Evolutionary conservation across 2,797 vertebrate species (phyloP).

Genomic region (Alectoris magna): DNA sequence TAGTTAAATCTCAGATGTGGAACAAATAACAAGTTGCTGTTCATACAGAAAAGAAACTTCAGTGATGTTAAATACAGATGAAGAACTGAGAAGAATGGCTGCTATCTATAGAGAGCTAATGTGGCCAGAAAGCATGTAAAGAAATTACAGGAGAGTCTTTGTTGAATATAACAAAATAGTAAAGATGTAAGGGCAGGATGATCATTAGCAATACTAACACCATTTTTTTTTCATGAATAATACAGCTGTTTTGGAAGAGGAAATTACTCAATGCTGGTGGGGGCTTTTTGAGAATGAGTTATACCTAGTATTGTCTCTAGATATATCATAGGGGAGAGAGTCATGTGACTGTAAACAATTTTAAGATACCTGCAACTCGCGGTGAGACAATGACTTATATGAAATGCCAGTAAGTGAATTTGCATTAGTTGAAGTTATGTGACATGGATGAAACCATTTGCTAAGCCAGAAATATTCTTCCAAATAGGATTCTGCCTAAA

Average conservation of each 20-base stretch:
- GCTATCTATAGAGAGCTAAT: not conserved
- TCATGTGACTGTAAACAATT: not conserved
- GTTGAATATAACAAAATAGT: not conserved
- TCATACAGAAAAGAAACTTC: not conserved
- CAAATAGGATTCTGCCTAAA: not conserved
- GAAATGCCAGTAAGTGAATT: not conserved
- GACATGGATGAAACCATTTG: not conserved
- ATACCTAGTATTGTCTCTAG: not conserved
- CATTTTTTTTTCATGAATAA: not conserved
- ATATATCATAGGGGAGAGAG: not conserved
- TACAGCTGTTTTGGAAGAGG: not conserved
- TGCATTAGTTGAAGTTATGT: not conserved
- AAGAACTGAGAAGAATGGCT: not conserved
- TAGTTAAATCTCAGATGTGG: not conserved
- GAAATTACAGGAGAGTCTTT: not conserved
- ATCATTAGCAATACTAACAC: not conserved
- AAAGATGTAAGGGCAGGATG: constrained; percentile 11
- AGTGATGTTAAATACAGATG: not conserved
- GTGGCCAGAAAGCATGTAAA: not conserved
- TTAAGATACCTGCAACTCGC: not conserved
- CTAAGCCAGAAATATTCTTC: not conserved
- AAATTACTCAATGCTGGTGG: not conserved
- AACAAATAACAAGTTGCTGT: not conserved
- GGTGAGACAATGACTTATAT: not conserved
- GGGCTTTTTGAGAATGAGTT: not conserved